phyloP scores from a whole-genome alignment of 2,797 vertebrate genomes.

The Lacerta viridis region DNA sequence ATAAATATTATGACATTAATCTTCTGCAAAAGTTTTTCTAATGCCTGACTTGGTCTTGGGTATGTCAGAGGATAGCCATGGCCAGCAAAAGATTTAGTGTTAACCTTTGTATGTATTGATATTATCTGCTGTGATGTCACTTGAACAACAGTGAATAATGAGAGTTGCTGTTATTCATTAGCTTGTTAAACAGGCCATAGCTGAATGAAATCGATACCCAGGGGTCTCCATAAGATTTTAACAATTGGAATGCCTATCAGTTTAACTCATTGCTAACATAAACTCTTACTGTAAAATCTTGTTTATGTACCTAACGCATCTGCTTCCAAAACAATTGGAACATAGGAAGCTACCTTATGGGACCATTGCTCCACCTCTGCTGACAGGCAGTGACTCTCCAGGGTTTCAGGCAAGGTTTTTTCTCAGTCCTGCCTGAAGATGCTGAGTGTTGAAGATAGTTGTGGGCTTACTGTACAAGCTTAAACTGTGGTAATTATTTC shows the following conservation, averaged over 20 bases:
- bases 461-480: not conserved
- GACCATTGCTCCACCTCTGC: too few relatives aligned
- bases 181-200: not conserved
- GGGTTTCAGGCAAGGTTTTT: too few relatives aligned
- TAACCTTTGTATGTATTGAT: not conserved
- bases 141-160: accelerated
- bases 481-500: not conserved
- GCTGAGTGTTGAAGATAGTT: too few relatives aligned
- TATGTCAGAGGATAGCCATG: not conserved
- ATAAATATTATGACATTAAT: not conserved
- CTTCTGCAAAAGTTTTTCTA: not conserved
- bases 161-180: not conserved
- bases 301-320: too few relatives aligned
- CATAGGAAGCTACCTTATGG: too few relatives aligned
- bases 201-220: not conserved
- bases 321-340: not conserved
- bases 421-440: too few relatives aligned
- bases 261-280: not conserved
- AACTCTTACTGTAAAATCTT: too few relatives aligned
- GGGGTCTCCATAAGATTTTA: not conserved
- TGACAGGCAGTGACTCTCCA: too few relatives aligned
- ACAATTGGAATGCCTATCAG: not conserved
- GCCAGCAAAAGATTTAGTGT: not conserved
- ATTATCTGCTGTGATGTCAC: not conserved
- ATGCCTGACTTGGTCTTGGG: not conserved